Base-by-base conservation (phyloP, 2,888 invertebrate genomes). In the Dryobota labecula region DNA sequence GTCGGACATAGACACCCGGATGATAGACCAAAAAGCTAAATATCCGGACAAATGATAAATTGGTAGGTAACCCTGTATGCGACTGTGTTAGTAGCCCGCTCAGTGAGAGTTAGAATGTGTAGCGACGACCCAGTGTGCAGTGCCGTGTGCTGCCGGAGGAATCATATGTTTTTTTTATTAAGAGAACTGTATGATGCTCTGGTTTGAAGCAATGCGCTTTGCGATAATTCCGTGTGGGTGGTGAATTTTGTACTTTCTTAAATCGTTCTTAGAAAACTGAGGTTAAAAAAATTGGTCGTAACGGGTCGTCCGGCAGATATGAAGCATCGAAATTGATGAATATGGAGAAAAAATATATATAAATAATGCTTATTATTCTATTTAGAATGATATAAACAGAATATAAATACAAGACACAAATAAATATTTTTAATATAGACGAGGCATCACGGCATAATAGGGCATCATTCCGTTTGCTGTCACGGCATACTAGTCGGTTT, bases 21-120 rank as follows among this genome's bases (percentile, higher is more conserved):
- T 0, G 4, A 0, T 11, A 3, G 7, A 1, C 9, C 0, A 67
- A 20, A 66, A 53, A 41, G 1, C 7, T n/a, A 27, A 7, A 15
- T 27, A 33, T 61, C 60, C 30, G 6, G 43, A 61, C 9, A 5
- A 18, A 30, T 30, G n/a, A 6, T 15, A 15, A 18, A 61, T 33
- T 33, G 74, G 24, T 41, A 72, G 74, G 24, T 41, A 72, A 74
- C 74, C 72, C 72, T 74, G 54, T 92, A 90, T 92, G 87, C 93
- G 78, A 82, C 80, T 92, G 89, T 92, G 93, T 93, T 90, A 94
- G 87, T 69, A 89, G 86, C 87, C 78, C 79, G 88, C 87, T 83
- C 85, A 94, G 94, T 94, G 94, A 95, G 94, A 95, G 94, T 94
- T 92, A 91, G 88, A 90, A 93, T 90, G 90, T 91, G 90, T 62